Evolutionary conservation across 1,140 invertebrate species (phyloP).

Genomic region (Akabosia matsudoensis): DNA sequence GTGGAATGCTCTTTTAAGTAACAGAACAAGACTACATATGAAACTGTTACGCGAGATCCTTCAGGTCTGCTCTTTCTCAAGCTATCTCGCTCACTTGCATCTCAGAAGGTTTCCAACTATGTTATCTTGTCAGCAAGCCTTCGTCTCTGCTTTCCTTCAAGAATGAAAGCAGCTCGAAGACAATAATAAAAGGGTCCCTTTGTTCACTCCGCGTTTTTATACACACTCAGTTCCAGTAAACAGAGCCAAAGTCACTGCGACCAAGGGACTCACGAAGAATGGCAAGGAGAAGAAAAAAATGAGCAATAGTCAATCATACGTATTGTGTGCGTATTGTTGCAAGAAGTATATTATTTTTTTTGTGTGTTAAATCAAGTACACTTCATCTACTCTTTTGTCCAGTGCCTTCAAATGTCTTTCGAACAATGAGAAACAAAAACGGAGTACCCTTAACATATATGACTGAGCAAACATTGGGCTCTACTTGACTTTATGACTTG

Average conservation of each 20-base stretch:
- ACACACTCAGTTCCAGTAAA: background rate
- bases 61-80: no score
- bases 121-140: no score
- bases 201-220: background rate
- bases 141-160: constrained; percentile 1
- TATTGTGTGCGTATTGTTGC: background rate
- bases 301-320: constrained; percentile 14
- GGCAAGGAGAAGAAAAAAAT: background rate
- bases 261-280: background rate
- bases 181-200: background rate
- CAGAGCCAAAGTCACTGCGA: background rate
- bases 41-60: no score
- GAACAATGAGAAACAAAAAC: no score
- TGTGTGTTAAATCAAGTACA: background rate
- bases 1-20: background rate
- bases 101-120: no score
- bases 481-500: no score
- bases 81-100: no score
- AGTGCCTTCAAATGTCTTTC: background rate
- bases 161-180: background rate
- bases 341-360: background rate
- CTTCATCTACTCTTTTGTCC: background rate
- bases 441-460: no score
- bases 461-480: no score
- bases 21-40: no score